Base-by-base conservation (phyloP, 2,888 invertebrate species). In the Drosophila gaucha region DNA sequence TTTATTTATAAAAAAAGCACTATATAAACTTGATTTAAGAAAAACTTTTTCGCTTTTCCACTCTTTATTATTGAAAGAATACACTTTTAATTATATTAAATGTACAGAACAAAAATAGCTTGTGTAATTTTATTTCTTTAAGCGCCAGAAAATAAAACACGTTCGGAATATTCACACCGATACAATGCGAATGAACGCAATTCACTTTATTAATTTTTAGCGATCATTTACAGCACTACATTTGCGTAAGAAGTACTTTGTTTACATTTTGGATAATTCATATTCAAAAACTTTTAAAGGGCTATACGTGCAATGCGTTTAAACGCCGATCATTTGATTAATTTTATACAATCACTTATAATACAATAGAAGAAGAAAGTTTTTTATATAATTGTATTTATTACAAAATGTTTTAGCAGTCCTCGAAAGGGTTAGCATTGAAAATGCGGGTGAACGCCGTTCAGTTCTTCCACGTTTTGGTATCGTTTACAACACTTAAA, bases 161-260 rank as follows among this genome's bases (percentile, higher is more conserved):
- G 22, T 3, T 39, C 22, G 16, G 14, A 51, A 28, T n/a, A 31
- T 16, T 41, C 18, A 14, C 14, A 20, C 0, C 9, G 2, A n/a
- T 1, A 9, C 16, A 16, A 1, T 6, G 10, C 33, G 30, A 36
- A 9, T 36, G 16, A 36, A 51, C 36, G 6, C 2, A 0, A 16
- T 26, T 31, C 57, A 43, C 36, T 41, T 16, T 9, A 14, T 14
- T 0, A 6, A 44, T n/a, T 59, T 59, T 18, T n/a, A n/a, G n/a
- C 38, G 24, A 24, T 6, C 36, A 3, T 24, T 52, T 30, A 9
- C 22, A 57, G 9, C 54, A 54, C 30, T 54, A 3, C 6, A 12
- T 1, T 6, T 14, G 10, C 8, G 1, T 9, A 41, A 30, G 2
- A 38, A 2, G 5, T 20, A 5, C 10, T 30, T 31, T 59, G 46